A percentile compares a stretch with the other conserved stretches of the same genome.
Evolutionary conservation across 1,140 invertebrate genomes (phyloP).

Genomic region (Drosophila lacteicornis): DNA sequence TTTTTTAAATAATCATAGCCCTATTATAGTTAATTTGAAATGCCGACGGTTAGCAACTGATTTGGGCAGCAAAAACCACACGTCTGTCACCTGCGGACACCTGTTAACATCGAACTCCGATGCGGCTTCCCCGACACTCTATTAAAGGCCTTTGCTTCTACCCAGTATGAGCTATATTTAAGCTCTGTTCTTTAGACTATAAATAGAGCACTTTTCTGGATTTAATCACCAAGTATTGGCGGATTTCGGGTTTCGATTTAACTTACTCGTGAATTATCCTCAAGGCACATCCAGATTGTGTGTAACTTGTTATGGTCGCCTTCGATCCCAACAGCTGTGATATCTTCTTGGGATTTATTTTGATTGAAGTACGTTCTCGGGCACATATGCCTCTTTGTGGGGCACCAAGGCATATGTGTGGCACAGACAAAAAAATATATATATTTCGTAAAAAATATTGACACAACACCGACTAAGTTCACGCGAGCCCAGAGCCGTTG

Average conservation of each 20-base stretch:
- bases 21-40: background rate
- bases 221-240: background rate
- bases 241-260: background rate
- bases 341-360: background rate
- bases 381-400: background rate
- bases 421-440: slow-evolving; percentile 6
- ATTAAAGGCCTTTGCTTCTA: background rate
- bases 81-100: slow-evolving; percentile 6
- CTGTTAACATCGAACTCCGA: slow-evolving; percentile 2
- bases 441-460: background rate
- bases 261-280: background rate
- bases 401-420: slow-evolving; percentile 8
- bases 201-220: too few relatives aligned
- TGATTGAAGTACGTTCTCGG: background rate
- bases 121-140: background rate
- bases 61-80: background rate
- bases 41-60: background rate
- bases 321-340: slow-evolving; percentile 10
- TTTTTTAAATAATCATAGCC: too few relatives aligned
- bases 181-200: too few relatives aligned
- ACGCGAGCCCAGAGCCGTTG: background rate
- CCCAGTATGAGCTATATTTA: too few relatives aligned
- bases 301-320: background rate
- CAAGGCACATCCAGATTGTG: background rate
- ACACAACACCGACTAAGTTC: background rate